Evolutionary conservation across 2,888 invertebrate genomes (phyloP).

Genomic region (Tubulanus polymorphus): DNA sequence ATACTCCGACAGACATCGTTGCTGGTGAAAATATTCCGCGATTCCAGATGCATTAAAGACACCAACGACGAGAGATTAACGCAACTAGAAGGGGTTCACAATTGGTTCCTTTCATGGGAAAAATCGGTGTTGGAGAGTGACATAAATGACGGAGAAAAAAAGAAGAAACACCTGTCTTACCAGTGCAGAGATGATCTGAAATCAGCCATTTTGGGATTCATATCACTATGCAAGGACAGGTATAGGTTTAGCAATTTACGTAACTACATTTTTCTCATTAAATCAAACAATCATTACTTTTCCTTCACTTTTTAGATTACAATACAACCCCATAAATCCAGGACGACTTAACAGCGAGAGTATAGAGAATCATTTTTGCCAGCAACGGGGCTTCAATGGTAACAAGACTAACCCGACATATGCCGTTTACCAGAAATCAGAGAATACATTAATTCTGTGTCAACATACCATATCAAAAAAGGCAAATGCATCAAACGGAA

Average conservation of each 20-base stretch:
- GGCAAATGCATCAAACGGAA: too few relatives aligned
- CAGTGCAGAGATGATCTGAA: not conserved
- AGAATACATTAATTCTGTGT: not conserved
- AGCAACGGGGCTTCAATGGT: not conserved
- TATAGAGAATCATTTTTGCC: slow-evolving; percentile 1
- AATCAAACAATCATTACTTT: too few relatives aligned
- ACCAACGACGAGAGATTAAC: slow-evolving; percentile 12
- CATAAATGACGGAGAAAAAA: not conserved
- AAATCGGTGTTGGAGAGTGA: too few relatives aligned
- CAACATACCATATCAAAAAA: too few relatives aligned
- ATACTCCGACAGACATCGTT: slow-evolving; percentile 11
- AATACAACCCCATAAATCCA: not conserved
- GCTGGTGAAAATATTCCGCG: slow-evolving; percentile 10
- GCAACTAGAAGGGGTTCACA: slow-evolving; percentile 5
- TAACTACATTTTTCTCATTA: too few relatives aligned
- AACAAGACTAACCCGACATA: not conserved
- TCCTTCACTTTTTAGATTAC: too few relatives aligned
- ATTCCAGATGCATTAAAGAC: slow-evolving; percentile 12
- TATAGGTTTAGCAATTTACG: too few relatives aligned
- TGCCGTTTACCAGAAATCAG: not conserved
- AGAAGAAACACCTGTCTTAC: not conserved
- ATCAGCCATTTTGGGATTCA: not conserved
- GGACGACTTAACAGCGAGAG: not conserved
- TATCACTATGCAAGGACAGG: not conserved
- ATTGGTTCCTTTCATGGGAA: slow-evolving; percentile 18